Percentiles rank a stretch among this genome's conserved stretches.
Conservation (phyloP, 2,113 vertebrate species). For the Podocnemis expansa region DNA sequence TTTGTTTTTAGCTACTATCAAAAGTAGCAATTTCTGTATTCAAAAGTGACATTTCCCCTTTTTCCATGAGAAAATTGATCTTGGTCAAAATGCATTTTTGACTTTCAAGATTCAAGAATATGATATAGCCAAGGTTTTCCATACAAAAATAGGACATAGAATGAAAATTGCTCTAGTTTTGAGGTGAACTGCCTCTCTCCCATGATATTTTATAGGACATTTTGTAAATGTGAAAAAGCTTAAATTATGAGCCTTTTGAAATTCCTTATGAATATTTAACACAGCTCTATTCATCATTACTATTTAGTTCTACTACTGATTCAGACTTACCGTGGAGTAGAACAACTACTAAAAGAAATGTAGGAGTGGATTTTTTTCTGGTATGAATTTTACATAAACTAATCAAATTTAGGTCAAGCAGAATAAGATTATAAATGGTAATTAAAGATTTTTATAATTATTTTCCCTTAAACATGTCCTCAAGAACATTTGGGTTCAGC, state of each 20-base stretch:
- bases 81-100: neutral
- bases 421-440: slow-evolving; percentile 65
- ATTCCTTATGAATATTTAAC: slow-evolving; percentile 55
- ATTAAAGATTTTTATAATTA: slow-evolving; percentile 49
- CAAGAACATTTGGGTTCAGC: slow-evolving; percentile 15
- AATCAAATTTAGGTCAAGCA: slow-evolving; percentile 55
- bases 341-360: slow-evolving; percentile 27
- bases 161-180: neutral
- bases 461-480: slow-evolving; percentile 49
- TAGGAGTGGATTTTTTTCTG: slow-evolving; percentile 20
- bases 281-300: slow-evolving; percentile 27
- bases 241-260: slow-evolving; percentile 25
- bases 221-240: slow-evolving; percentile 7
- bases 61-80: neutral
- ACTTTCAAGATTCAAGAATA: neutral
- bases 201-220: neutral
- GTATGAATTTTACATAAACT: slow-evolving; percentile 62
- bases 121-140: neutral
- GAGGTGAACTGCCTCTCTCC: neutral
- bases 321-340: slow-evolving; percentile 9
- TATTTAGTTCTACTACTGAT: slow-evolving; percentile 13
- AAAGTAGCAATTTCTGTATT: neutral
- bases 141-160: neutral
- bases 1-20: neutral
- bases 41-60: accelerated